A percentile compares a stretch with the other conserved stretches of the same genome.
Evolutionary conservation across 2,797 vertebrate species (phyloP).

Genomic region (Eutrigla gurnardus): DNA sequence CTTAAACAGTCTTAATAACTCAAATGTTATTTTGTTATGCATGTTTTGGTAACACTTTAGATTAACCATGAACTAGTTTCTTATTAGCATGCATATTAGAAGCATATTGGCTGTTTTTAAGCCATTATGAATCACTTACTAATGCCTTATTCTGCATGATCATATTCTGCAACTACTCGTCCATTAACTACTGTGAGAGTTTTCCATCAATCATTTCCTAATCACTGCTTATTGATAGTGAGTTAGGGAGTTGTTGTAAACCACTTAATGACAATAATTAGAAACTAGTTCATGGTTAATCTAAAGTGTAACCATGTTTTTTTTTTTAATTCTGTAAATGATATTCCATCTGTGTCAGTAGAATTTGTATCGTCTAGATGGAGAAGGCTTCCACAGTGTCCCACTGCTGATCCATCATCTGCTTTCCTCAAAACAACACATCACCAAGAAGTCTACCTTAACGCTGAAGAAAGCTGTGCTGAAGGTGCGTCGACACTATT

Average conservation of each 20-base stretch:
- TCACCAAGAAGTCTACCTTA: conserved; percentile 89
- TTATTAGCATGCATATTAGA: too few relatives aligned
- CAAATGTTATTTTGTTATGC: background rate
- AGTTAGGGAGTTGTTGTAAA: too few relatives aligned
- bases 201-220: too few relatives aligned
- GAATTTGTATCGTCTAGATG: conserved; percentile 93
- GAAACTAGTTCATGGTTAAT: too few relatives aligned
- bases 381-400: conserved; percentile 89
- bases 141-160: too few relatives aligned
- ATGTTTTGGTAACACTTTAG: background rate
- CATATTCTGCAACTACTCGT: too few relatives aligned
- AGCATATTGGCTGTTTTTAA: too few relatives aligned
- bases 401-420: conserved; percentile 90
- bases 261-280: too few relatives aligned
- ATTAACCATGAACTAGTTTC: too few relatives aligned
- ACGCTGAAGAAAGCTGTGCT: conserved; percentile 82
- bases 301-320: background rate
- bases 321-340: conserved; percentile 7
- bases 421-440: conserved; percentile 81
- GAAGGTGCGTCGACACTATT: conserved; percentile 53
- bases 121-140: too few relatives aligned
- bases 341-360: conserved; percentile 69
- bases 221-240: too few relatives aligned
- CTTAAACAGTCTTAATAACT: background rate
- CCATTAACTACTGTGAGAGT: too few relatives aligned